phyloP scores from a whole-genome alignment of 2,113 vertebrate genomes.

The Amphiprion percula region DNA sequence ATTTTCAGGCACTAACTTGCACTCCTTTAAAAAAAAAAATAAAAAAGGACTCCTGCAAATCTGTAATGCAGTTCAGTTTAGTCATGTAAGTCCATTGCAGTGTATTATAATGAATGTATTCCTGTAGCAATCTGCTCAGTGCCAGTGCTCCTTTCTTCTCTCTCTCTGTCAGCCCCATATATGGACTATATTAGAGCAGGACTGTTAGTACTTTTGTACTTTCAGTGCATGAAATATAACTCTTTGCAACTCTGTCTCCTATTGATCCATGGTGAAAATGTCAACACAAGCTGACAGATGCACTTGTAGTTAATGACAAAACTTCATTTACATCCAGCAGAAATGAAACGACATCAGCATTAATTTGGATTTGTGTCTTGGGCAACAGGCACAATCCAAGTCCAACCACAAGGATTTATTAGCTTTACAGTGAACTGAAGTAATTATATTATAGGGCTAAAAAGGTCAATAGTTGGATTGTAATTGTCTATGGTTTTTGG shows the following conservation, averaged over 20 bases:
- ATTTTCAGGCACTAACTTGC: slow-evolving; percentile 18
- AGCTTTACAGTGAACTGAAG: too few relatives aligned
- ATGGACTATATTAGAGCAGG: slow-evolving; percentile 27
- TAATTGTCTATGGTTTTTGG: too few relatives aligned
- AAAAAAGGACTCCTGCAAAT: slow-evolving; percentile 4
- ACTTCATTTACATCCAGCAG: background rate
- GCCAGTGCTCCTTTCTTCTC: background rate
- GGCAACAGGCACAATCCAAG: too few relatives aligned
- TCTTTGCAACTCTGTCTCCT: background rate
- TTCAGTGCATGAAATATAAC: slow-evolving; percentile 13
- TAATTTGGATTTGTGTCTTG: too few relatives aligned
- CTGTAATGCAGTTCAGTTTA: slow-evolving; percentile 29
- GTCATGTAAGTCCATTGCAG: background rate
- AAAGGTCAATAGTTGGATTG: background rate
- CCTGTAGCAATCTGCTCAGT: background rate
- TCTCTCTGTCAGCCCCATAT: background rate
- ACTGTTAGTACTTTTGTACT: slow-evolving; percentile 17
- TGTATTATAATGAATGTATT: slow-evolving; percentile 41
- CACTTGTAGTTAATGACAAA: background rate
- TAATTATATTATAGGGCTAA: background rate
- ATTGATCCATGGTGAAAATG: background rate
- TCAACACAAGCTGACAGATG: background rate
- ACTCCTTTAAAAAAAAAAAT: background rate
- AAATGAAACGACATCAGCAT: background rate
- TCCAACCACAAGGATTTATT: background rate